phyloP scores from a whole-genome alignment of 2,797 vertebrate genomes.

The Cyprinella venusta region DNA sequence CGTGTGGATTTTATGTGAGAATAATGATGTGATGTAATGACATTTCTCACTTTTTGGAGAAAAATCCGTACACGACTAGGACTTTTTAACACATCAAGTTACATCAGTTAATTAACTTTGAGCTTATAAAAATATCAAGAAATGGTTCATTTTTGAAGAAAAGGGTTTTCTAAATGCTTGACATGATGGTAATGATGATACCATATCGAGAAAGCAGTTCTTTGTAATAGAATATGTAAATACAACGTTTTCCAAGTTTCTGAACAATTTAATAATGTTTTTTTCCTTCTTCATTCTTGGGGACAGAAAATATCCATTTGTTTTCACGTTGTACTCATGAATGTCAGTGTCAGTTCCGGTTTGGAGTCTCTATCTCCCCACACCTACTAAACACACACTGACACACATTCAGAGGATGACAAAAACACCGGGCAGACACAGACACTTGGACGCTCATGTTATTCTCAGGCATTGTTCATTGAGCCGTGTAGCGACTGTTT shows the following conservation, averaged over 20 bases:
- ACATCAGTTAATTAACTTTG: background rate
- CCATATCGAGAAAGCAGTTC: background rate
- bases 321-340: background rate
- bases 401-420: slow-evolving; percentile 20
- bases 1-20: background rate
- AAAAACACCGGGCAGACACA: slow-evolving; percentile 51
- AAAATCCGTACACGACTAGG: background rate
- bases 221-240: background rate
- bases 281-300: no score
- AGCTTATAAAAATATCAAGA: background rate
- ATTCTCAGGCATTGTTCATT: background rate
- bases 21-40: background rate
- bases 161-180: background rate
- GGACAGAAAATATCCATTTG: background rate
- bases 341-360: slow-evolving; percentile 20
- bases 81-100: background rate
- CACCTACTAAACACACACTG: slow-evolving; percentile 58
- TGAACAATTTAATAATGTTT: background rate
- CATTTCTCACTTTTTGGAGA: background rate
- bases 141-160: background rate
- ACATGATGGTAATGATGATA: background rate
- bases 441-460: background rate
- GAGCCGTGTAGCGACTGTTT: background rate
- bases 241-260: background rate
- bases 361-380: slow-evolving; percentile 29